These are phyloP conservation scores for Labeo calbasu DNA, from an alignment of 2,797 vertebrate genomes.

Conservation along the genomic window DNA sequence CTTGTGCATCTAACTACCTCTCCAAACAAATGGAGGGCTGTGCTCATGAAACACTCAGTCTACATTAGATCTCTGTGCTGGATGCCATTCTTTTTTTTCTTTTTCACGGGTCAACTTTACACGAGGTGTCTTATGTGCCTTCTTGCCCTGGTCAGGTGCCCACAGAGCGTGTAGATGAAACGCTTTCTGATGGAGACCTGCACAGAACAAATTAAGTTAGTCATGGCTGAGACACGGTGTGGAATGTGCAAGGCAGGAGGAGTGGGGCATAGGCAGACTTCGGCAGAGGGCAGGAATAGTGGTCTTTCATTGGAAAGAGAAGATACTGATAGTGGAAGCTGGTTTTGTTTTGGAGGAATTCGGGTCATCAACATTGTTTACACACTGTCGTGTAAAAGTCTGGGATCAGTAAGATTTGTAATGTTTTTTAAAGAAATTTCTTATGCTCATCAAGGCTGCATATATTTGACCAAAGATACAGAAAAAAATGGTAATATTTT, in stretches of 20 bases:
- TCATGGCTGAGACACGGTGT: slow-evolving; percentile 77
- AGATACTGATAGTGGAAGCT: slow-evolving; percentile 48
- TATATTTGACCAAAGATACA: too few species aligned
- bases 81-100: slow-evolving; percentile 52
- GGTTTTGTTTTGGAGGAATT: slow-evolving; percentile 56
- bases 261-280: slow-evolving; percentile 41
- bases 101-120: slow-evolving; percentile 38
- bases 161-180: slow-evolving; percentile 52
- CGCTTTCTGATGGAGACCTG: slow-evolving; percentile 73
- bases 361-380: not conserved
- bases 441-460: too few species aligned
- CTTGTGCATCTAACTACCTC: slow-evolving; percentile 33
- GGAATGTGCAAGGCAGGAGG: slow-evolving; percentile 75
- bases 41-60: slow-evolving; percentile 25
- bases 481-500: too few species aligned
- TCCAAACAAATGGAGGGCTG: slow-evolving; percentile 25
- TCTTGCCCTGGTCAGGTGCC: slow-evolving; percentile 57
- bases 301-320: slow-evolving; percentile 70
- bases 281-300: slow-evolving; percentile 68
- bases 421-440: too few species aligned
- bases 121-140: slow-evolving; percentile 26
- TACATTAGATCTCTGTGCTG: slow-evolving; percentile 41
- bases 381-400: too few species aligned
- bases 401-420: too few species aligned
- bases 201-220: slow-evolving; percentile 80